These are phyloP conservation scores for Melanotaenia nigrans DNA, from an alignment of 2,797 vertebrate species.

Conservation along the genomic window DNA sequence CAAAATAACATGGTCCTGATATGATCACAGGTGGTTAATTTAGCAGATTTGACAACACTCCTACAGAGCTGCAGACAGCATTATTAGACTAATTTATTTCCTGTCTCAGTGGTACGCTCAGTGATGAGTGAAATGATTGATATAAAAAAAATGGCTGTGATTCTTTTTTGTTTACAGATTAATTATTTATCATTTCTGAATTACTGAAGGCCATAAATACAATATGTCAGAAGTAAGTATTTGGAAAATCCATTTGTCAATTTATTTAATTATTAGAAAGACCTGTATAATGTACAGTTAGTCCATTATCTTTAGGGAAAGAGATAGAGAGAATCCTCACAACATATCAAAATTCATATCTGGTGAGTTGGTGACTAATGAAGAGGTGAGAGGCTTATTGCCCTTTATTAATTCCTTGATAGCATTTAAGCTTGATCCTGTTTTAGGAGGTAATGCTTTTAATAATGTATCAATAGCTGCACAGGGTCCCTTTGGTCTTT, in stretches of 20 bases:
- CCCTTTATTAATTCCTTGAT: constrained; percentile 35
- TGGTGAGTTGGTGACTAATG: constrained; percentile 23
- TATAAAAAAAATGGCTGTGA: not conserved
- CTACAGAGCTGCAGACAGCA: not conserved
- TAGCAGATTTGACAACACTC: no score
- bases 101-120: not conserved
- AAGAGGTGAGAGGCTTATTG: constrained; percentile 38
- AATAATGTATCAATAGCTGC: constrained; percentile 38
- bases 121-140: not conserved
- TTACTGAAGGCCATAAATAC: not conserved
- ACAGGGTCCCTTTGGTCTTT: not conserved
- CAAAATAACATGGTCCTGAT: no score
- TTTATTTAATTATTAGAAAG: not conserved
- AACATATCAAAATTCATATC: constrained; percentile 24
- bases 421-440: constrained; percentile 23
- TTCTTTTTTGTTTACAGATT: not conserved
- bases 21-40: no score
- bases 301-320: not conserved
- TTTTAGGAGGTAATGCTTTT: constrained; percentile 17
- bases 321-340: constrained; percentile 1
- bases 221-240: not conserved
- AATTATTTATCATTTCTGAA: not conserved
- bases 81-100: not conserved
- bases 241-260: not conserved
- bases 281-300: not conserved